Percentiles rank a stretch among this genome's conserved stretches.
Evolutionary conservation across 1,140 invertebrate species (phyloP).

Genomic region (Stenopsyche tienmushanensis): DNA sequence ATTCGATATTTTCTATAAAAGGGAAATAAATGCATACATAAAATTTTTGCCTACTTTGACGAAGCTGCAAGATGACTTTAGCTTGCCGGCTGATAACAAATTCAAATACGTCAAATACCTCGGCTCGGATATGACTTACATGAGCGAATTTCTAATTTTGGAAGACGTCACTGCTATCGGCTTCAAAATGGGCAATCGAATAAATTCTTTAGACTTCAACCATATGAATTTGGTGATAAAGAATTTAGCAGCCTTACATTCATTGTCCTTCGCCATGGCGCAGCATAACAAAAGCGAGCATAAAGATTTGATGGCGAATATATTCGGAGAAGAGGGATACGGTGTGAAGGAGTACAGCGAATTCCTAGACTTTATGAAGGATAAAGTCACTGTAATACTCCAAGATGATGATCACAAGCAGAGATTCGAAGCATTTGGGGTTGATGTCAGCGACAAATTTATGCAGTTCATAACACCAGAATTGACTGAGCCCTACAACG

Average conservation of each 20-base stretch:
- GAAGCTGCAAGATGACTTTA: constrained; percentile 17
- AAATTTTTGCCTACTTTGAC: constrained; percentile 13
- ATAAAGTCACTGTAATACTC: constrained; percentile 15
- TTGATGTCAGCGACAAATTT: neutral
- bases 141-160: constrained; percentile 49
- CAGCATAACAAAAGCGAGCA: neutral
- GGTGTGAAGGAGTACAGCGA: constrained; percentile 7
- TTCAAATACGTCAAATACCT: constrained; percentile 40
- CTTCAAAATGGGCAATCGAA: constrained; percentile 56
- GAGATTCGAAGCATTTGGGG: constrained; percentile 4
- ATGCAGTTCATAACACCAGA: neutral
- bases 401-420: constrained; percentile 7
- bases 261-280: constrained; percentile 42
- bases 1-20: constrained; percentile 19
- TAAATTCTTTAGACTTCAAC: constrained; percentile 52
- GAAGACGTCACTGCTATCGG: constrained; percentile 56
- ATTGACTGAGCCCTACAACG: constrained; percentile 30
- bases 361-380: constrained; percentile 8
- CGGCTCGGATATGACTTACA: constrained; percentile 44
- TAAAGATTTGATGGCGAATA: neutral
- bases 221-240: constrained; percentile 53
- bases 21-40: constrained; percentile 27
- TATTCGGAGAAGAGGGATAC: neutral
- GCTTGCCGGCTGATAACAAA: constrained; percentile 23
- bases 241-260: constrained; percentile 59